phyloP scores from a whole-genome alignment of 2,888 invertebrate species.

The Drosophila algonquin region DNA sequence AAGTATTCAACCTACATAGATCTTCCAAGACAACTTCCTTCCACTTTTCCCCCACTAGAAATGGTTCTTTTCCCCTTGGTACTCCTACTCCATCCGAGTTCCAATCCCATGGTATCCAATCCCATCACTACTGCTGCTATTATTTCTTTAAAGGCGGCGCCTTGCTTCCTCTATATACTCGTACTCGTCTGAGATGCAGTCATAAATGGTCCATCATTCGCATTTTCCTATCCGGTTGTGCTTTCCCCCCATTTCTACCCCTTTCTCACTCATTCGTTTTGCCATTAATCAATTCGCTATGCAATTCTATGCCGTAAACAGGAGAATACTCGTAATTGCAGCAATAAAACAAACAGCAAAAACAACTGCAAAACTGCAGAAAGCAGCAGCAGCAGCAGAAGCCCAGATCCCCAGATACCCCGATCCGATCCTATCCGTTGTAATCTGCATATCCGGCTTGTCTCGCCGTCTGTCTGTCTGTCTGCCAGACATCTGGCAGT shows the following conservation, averaged over 20 bases:
- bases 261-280: constrained; percentile 1
- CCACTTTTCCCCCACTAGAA: not conserved
- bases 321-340: constrained; percentile 60
- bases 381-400: constrained; percentile 17
- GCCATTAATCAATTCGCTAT: constrained; percentile 58
- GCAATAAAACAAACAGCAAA: constrained; percentile 72
- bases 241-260: constrained; percentile 35
- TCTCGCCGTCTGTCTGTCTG: constrained; percentile 25
- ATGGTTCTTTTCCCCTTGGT: not conserved
- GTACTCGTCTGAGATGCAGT: not conserved
- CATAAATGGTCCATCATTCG: constrained; percentile 22
- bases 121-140: not conserved
- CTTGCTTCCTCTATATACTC: not conserved
- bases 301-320: constrained; percentile 56
- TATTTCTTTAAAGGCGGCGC: not conserved
- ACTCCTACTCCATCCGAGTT: not conserved
- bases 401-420: constrained; percentile 12
- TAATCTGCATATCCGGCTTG: constrained; percentile 68
- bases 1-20: not conserved
- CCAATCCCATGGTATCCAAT: not conserved
- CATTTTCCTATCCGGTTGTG: constrained; percentile 38
- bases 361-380: constrained; percentile 32
- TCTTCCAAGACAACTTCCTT: not conserved
- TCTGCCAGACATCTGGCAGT: constrained; percentile 15
- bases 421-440: constrained; percentile 52